phyloP scores from a whole-genome alignment of 2,113 vertebrate genomes.

The Himantopus leucocephalus region DNA sequence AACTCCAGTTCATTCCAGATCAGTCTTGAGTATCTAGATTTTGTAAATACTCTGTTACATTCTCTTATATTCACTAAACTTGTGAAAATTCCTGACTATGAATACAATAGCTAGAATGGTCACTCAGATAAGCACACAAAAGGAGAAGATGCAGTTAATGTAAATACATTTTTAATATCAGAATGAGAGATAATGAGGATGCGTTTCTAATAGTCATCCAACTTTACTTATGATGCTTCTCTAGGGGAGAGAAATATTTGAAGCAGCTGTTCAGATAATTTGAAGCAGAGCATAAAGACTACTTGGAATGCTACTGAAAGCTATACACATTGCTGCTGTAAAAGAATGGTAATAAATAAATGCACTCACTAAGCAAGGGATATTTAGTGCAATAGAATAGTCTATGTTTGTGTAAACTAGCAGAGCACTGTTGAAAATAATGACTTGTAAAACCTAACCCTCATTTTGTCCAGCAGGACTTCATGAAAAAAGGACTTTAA shows the following conservation, averaged over 20 bases:
- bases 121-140: neutral
- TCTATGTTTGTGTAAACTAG: neutral
- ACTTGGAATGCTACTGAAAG: neutral
- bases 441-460: neutral
- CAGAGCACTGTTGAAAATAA: neutral
- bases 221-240: neutral
- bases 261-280: neutral
- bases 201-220: neutral
- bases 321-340: neutral
- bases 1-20: neutral
- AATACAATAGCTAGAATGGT: neutral
- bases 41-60: neutral
- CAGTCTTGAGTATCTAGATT: neutral
- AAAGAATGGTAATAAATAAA: neutral
- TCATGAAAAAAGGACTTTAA: neutral
- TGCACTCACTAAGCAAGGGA: neutral
- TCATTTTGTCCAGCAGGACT: neutral
- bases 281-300: neutral
- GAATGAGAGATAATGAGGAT: neutral
- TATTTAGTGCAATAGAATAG: neutral
- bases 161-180: neutral
- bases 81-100: neutral
- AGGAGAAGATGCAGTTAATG: neutral
- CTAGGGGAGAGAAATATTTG: neutral
- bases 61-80: neutral